Percentiles rank a stretch among this genome's conserved stretches.
Conservation (phyloP, 1,140 invertebrate genomes). For the Drosophila setifemur region DNA sequence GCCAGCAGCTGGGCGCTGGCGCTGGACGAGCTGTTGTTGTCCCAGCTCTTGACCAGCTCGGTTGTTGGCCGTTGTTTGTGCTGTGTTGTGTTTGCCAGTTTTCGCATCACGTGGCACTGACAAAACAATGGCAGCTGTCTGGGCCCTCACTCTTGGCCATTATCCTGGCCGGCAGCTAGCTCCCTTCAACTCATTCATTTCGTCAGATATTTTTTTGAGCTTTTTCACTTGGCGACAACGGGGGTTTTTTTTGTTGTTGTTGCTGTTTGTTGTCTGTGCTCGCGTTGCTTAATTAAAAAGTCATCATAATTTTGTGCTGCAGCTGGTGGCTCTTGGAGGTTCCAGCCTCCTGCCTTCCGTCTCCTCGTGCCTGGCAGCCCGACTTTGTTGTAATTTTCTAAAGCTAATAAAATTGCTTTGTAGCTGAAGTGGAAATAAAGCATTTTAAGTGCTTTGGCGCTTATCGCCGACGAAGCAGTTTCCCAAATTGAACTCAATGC, state of each 20-base stretch:
- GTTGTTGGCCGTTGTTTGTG: constrained; percentile 9
- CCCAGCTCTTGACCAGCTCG: constrained; percentile 67
- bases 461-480: constrained; percentile 71
- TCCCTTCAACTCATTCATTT: constrained; percentile 38
- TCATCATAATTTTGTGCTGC: constrained; percentile 77
- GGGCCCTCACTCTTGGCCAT: constrained; percentile 6
- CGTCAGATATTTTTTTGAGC: constrained; percentile 63
- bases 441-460: constrained; percentile 75
- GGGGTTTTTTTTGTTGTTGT: constrained; percentile 35
- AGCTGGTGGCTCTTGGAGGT: constrained; percentile 50
- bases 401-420: constrained; percentile 80
- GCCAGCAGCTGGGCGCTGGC: constrained; percentile 1
- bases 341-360: neutral
- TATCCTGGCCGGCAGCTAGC: constrained; percentile 4
- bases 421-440: constrained; percentile 76
- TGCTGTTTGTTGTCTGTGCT: constrained; percentile 39
- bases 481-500: constrained; percentile 69
- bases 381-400: constrained; percentile 78
- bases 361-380: neutral
- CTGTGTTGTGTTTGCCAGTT: constrained; percentile 62
- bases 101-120: constrained; percentile 71
- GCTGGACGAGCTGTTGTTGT: constrained; percentile 36
- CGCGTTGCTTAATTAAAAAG: constrained; percentile 74
- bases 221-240: constrained; percentile 66
- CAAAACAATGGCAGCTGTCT: constrained; percentile 71